Evolutionary conservation across 1,140 invertebrate species (phyloP).

Genomic region (Bombus superbus): DNA sequence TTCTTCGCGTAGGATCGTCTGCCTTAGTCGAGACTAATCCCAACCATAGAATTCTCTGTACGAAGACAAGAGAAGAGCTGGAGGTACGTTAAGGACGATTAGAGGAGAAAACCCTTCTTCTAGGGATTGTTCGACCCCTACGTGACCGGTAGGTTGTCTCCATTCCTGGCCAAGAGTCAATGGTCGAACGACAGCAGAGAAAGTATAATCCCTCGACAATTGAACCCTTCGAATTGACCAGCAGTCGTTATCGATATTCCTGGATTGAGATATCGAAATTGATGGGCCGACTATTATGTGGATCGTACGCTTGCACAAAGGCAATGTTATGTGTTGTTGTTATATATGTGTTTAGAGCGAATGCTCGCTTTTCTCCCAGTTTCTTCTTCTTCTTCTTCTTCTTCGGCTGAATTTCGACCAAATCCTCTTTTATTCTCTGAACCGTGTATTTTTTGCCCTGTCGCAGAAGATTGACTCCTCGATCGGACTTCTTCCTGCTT

Average conservation of each 20-base stretch:
- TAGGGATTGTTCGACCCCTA: too few species aligned
- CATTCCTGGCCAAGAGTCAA: background rate
- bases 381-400: too few species aligned
- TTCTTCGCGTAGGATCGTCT: background rate
- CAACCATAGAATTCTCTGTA: background rate
- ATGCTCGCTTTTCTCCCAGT: too few species aligned
- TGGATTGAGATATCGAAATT: background rate
- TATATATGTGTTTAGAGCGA: too few species aligned
- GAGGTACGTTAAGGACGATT: background rate
- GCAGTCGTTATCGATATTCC: slow-evolving; percentile 6
- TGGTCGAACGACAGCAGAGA: background rate
- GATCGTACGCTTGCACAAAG: too few species aligned
- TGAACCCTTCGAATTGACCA: slow-evolving; percentile 22
- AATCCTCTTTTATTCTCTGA: too few species aligned
- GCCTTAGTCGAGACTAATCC: background rate
- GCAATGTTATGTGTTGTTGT: too few species aligned
- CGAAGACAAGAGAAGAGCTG: background rate
- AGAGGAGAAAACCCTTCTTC: background rate
- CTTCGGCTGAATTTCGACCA: too few species aligned
- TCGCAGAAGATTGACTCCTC: too few species aligned
- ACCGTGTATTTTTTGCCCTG: too few species aligned
- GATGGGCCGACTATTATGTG: background rate
- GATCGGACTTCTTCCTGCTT: too few species aligned
- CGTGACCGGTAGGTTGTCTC: background rate
- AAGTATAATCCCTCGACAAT: slow-evolving; percentile 6